Evolutionary conservation across 1,140 invertebrate species (phyloP).

Genomic region (Lordiphosa collinella): DNA sequence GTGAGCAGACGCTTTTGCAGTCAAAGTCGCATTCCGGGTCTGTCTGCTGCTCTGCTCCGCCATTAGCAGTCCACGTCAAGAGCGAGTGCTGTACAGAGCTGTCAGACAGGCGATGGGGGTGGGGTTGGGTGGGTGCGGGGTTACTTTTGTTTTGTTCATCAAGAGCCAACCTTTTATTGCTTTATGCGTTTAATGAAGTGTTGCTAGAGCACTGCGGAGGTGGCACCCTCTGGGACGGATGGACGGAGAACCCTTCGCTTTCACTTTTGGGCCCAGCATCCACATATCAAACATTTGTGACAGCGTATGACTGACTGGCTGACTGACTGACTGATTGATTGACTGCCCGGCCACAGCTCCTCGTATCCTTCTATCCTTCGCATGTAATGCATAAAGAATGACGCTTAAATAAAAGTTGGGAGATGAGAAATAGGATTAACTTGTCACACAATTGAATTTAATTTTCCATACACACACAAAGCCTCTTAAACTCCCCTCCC

Average conservation of each 20-base stretch:
- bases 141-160: slow-evolving; percentile 50
- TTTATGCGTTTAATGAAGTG: slow-evolving; percentile 78
- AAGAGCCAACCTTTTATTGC: slow-evolving; percentile 64
- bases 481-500: slow-evolving; percentile 39
- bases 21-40: background rate
- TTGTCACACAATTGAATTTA: slow-evolving; percentile 79
- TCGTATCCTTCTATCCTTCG: slow-evolving; percentile 10
- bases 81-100: slow-evolving; percentile 19
- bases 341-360: slow-evolving; percentile 34
- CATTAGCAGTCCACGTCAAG: slow-evolving; percentile 59
- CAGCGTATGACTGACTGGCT: slow-evolving; percentile 42
- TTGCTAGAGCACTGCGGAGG: slow-evolving; percentile 19
- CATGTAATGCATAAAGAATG: slow-evolving; percentile 76
- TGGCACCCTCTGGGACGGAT: background rate
- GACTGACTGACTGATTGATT: slow-evolving; percentile 42
- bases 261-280: slow-evolving; percentile 46
- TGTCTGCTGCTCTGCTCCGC: slow-evolving; percentile 11
- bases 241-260: slow-evolving; percentile 58
- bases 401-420: slow-evolving; percentile 77
- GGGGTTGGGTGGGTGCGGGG: slow-evolving; percentile 4
- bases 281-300: slow-evolving; percentile 71
- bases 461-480: slow-evolving; percentile 64
- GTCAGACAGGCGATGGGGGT: slow-evolving; percentile 45
- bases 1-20: slow-evolving; percentile 1
- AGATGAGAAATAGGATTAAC: slow-evolving; percentile 78